phyloP scores from a whole-genome alignment of 2,888 invertebrate species.

The Drosophila affinis region DNA sequence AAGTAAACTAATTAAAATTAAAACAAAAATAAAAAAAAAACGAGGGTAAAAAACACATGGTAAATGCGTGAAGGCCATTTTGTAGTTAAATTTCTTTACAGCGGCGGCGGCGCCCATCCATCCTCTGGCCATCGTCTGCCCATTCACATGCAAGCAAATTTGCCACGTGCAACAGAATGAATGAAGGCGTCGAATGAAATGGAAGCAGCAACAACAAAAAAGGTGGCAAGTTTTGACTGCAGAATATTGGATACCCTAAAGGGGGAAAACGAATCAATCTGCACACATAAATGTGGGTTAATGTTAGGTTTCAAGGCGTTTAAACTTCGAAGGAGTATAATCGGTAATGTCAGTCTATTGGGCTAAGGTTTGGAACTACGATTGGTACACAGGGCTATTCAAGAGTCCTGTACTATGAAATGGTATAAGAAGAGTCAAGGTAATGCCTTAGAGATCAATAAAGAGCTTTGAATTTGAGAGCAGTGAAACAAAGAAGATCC shows the following conservation, averaged over 20 bases:
- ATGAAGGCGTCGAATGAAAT: conserved; percentile 25
- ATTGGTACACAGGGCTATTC: no score
- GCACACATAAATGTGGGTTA: background rate
- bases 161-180: conserved; percentile 52
- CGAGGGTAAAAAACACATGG: background rate
- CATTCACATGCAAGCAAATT: conserved; percentile 60
- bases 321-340: background rate
- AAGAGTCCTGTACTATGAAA: no score
- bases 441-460: no score
- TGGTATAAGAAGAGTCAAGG: no score
- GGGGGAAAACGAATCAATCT: background rate
- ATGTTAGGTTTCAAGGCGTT: no score
- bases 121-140: conserved; percentile 24
- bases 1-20: background rate
- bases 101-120: background rate
- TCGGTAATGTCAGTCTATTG: no score
- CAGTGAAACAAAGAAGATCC: no score
- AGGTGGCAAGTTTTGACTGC: background rate
- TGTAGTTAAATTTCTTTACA: conserved; percentile 21
- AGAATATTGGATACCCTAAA: background rate
- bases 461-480: no score
- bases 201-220: background rate
- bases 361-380: no score
- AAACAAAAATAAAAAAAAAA: background rate
- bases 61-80: conserved; percentile 37